These are phyloP conservation scores for Rhinella marina DNA, from an alignment of 2,797 vertebrate species.

Conservation along the genomic window DNA sequence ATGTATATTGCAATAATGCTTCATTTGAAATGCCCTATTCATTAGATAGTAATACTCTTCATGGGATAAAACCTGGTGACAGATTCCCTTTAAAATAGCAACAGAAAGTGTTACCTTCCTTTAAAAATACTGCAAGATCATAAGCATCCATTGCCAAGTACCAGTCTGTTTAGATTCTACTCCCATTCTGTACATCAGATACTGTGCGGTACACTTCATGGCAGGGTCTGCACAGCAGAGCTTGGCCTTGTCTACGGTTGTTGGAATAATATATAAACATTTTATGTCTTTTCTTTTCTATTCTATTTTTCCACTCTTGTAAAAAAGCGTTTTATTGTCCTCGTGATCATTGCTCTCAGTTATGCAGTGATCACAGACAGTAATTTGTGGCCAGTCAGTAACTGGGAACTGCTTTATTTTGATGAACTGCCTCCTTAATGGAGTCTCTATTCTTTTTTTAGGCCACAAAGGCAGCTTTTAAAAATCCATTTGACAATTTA, in stretches of 20 bases:
- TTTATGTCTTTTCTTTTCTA: constrained; percentile 15
- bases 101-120: no score
- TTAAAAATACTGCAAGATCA: background rate
- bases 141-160: background rate
- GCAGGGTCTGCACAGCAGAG: background rate
- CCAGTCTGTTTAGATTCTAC: background rate
- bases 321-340: constrained; percentile 63
- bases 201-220: background rate
- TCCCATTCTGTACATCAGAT: background rate
- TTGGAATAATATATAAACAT: constrained; percentile 24
- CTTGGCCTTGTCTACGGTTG: constrained; percentile 6
- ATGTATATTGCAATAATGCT: no score
- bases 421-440: constrained; percentile 61
- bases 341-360: constrained; percentile 63
- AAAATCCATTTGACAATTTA: constrained; percentile 58
- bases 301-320: constrained; percentile 47
- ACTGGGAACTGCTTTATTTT: constrained; percentile 64
- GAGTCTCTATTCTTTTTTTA: constrained; percentile 52
- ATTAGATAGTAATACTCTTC: no score
- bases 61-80: no score
- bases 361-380: constrained; percentile 65
- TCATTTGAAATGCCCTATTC: no score
- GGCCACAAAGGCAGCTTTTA: constrained; percentile 63
- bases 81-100: background rate
- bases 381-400: constrained; percentile 64